phyloP scores from a whole-genome alignment of 2,888 invertebrate species.

The Drosophila austrosaltans region DNA sequence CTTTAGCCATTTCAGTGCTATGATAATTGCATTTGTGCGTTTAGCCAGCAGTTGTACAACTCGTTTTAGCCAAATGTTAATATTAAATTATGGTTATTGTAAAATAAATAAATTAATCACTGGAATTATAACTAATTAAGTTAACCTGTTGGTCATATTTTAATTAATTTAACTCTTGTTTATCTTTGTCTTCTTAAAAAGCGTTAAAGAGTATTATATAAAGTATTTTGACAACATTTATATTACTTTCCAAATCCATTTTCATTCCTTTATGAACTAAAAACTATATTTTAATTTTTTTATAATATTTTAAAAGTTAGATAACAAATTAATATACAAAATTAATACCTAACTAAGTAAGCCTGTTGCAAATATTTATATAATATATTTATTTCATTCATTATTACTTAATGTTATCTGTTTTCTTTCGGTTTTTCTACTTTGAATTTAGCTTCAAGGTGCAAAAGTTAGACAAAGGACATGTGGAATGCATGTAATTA shows the following conservation, averaged over 20 bases:
- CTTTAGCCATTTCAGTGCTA: not conserved
- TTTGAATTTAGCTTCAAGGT: conserved; percentile 18
- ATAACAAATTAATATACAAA: no score
- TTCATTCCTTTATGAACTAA: no score
- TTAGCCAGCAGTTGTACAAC: not conserved
- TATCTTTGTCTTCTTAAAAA: no score
- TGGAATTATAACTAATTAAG: not conserved
- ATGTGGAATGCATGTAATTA: conserved; percentile 49
- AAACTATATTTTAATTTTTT: no score
- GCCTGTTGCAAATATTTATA: not conserved
- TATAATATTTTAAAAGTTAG: no score
- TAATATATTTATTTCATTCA: not conserved
- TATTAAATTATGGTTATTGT: conserved; percentile 4
- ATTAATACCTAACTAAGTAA: no score
- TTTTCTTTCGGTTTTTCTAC: not conserved
- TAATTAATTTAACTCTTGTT: not conserved
- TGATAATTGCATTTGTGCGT: not conserved
- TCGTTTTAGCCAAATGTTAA: not conserved
- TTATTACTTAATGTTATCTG: not conserved
- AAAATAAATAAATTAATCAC: not conserved
- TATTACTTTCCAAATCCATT: no score
- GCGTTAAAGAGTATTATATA: no score
- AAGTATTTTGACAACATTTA: no score
- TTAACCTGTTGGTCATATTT: conserved; percentile 2
- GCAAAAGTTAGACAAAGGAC: conserved; percentile 20